Conservation (phyloP, 2,888 invertebrate species). For the Psococerastis gibbosa region DNA sequence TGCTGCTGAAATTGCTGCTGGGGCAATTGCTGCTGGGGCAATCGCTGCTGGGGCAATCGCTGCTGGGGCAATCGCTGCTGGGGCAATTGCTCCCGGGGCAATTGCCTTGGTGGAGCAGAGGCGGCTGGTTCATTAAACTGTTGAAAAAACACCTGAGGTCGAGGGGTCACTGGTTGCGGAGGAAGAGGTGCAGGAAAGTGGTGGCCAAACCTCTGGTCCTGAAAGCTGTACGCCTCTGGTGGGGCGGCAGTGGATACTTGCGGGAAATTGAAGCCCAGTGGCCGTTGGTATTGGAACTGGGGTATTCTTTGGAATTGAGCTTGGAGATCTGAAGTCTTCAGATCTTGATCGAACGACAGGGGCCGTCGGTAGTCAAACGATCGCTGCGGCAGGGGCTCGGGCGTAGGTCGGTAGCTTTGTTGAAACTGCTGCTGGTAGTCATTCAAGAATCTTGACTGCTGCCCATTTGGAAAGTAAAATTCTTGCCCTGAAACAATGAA, state of each 20-base stretch:
- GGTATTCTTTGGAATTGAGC: conserved; percentile 1
- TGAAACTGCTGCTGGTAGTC: neutral
- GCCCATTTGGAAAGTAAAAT: neutral
- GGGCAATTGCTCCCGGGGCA: neutral
- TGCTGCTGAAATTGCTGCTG: neutral
- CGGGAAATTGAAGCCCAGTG: neutral
- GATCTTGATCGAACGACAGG: neutral
- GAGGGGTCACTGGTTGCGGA: neutral
- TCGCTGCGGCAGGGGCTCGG: neutral
- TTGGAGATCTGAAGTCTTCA: conserved; percentile 2
- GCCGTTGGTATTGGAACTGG: conserved; percentile 6
- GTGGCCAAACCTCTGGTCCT: conserved; percentile 7
- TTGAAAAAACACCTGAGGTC: conserved; percentile 1
- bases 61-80: neutral
- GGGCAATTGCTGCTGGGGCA: neutral
- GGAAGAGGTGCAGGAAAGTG: too few relatives aligned
- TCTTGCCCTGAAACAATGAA: neutral
- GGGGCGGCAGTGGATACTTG: neutral
- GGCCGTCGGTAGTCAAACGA: conserved; percentile 1
- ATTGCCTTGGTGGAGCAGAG: neutral
- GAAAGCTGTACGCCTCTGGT: neutral
- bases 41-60: neutral
- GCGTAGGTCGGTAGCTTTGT: neutral
- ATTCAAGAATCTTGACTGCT: conserved; percentile 4
- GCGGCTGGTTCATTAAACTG: neutral